Evolutionary conservation across 2,888 invertebrate genomes (phyloP).

Genomic region (Drosophila bunnanda): DNA sequence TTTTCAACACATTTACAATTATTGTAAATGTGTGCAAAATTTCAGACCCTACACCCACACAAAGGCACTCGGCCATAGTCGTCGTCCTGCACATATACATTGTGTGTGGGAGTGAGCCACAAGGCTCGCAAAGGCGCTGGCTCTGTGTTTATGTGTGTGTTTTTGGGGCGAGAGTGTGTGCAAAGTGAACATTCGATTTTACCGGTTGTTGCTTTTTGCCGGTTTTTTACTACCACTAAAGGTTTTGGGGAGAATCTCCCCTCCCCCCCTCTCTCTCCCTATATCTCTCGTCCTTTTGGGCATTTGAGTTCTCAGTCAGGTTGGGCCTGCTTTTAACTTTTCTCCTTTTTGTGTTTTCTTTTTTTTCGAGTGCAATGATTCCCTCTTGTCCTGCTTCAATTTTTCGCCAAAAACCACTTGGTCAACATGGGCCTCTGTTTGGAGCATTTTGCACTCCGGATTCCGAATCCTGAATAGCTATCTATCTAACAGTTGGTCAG

Average conservation of each 20-base stretch:
- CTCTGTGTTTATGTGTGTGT: conserved; percentile 29
- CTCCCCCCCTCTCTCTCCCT: conserved; percentile 21
- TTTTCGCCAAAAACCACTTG: conserved; percentile 62
- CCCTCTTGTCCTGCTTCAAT: conserved; percentile 69
- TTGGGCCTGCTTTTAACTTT: conserved; percentile 30
- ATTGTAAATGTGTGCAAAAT: conserved; percentile 82
- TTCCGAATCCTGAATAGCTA: conserved; percentile 40
- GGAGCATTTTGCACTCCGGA: conserved; percentile 46
- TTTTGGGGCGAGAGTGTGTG: conserved; percentile 34
- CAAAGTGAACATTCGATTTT: conserved; percentile 81
- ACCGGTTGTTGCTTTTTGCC: conserved; percentile 81
- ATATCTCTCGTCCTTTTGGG: conserved; percentile 54
- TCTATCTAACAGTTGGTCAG: conserved; percentile 61
- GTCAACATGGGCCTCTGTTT: conserved; percentile 67
- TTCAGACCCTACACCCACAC: conserved; percentile 55
- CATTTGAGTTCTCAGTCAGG: conserved; percentile 46
- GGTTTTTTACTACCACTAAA: conserved; percentile 61
- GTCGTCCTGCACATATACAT: conserved; percentile 13
- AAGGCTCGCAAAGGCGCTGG: conserved; percentile 7
- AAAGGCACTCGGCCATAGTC: background rate
- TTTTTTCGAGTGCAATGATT: conserved; percentile 61
- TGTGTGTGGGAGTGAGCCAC: conserved; percentile 36
- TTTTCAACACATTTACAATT: conserved; percentile 82
- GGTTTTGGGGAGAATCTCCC: background rate
- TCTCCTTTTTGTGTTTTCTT: conserved; percentile 1